phyloP scores from a whole-genome alignment of 2,797 vertebrate genomes.

The Sparidentex hasta region DNA sequence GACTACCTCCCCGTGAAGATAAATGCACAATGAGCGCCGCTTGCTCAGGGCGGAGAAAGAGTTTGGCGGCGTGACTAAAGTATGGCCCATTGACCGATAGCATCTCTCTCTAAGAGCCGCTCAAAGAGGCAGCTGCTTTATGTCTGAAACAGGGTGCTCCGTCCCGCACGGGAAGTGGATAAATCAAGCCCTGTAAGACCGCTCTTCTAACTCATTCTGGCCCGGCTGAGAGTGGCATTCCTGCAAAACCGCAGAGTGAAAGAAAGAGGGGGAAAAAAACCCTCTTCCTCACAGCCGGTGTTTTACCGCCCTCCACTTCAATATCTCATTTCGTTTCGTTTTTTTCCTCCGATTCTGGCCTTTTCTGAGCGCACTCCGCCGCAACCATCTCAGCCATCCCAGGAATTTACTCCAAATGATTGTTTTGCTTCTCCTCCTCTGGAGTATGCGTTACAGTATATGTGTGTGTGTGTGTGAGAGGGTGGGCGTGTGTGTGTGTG shows the following conservation, averaged over 20 bases:
- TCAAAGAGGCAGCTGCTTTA: slow-evolving; percentile 79
- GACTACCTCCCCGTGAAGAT: slow-evolving; percentile 66
- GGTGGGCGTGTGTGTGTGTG: slow-evolving; percentile 32
- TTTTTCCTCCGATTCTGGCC: slow-evolving; percentile 54
- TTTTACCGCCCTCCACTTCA: slow-evolving; percentile 70
- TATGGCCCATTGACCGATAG: slow-evolving; percentile 76
- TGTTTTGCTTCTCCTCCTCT: slow-evolving; percentile 81
- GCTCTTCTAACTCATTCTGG: slow-evolving; percentile 54
- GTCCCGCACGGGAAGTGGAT: slow-evolving; percentile 62
- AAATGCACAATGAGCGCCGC: slow-evolving; percentile 60
- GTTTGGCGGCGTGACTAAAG: slow-evolving; percentile 64
- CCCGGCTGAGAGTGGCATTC: slow-evolving; percentile 57
- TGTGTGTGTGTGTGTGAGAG: slow-evolving; percentile 1
- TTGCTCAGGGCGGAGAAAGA: slow-evolving; percentile 63
- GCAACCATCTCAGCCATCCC: slow-evolving; percentile 78
- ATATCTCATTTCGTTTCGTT: slow-evolving; percentile 43
- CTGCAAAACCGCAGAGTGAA: slow-evolving; percentile 48
- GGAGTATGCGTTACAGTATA: slow-evolving; percentile 59
- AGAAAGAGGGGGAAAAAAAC: slow-evolving; percentile 27
- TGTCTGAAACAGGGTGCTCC: slow-evolving; percentile 69
- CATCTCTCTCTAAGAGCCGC: slow-evolving; percentile 72
- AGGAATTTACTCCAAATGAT: slow-evolving; percentile 86
- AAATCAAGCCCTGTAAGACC: slow-evolving; percentile 65
- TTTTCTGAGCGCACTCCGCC: slow-evolving; percentile 68
- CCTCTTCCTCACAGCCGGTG: slow-evolving; percentile 40